Evolutionary conservation across 2,888 invertebrate genomes (phyloP), one percentile per base, ranked within the genome.

Genomic region (Ennomos fuscantarius): DNA sequence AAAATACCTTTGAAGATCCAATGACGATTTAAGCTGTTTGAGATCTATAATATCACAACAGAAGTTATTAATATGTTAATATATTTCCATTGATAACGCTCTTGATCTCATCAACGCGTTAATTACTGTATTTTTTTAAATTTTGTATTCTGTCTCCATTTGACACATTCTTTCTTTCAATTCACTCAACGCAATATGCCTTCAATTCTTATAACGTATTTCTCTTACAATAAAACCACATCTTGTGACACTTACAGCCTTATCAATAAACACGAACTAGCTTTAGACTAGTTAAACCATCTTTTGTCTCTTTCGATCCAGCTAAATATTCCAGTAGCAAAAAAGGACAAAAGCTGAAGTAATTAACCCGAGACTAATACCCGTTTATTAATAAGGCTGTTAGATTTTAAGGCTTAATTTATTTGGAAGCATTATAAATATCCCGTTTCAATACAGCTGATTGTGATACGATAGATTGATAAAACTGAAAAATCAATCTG

Each of bases 11-110:
- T 39, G 15, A 55, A 9, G 50, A 15, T 35, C 9, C 12, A 11
- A 12, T 10, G 60, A 67, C 58, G 65, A 69, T 72, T 70, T 68
- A 68, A 73, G 64, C 62, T 66, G 75, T 77, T 79, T 84, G 89
- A 88, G 89, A 89, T 89, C 87, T 83, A 77, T 82, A 76, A 76
- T 84, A 87, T 86, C 86, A 87, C 86, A 79, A 79, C 40, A 78
- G 72, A 77, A 69, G 75, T 73, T 74, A 76, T 15, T 74, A 63
- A 53, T 57, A 53, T 43, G 55, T 57, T 34, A 8, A 3, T 45
- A 36, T 15, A 8, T 45, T 33, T 11, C 9, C 11, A 12, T 1
- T 9, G 34, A 8, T 31, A 37, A 43, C 43, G 37, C 32, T 8
- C 5, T 32, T 42, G 50, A 49, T 49, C 33, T 48, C 37, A 61